Evolutionary conservation across 1,140 invertebrate species (phyloP).

Genomic region (Cydia pomonella): DNA sequence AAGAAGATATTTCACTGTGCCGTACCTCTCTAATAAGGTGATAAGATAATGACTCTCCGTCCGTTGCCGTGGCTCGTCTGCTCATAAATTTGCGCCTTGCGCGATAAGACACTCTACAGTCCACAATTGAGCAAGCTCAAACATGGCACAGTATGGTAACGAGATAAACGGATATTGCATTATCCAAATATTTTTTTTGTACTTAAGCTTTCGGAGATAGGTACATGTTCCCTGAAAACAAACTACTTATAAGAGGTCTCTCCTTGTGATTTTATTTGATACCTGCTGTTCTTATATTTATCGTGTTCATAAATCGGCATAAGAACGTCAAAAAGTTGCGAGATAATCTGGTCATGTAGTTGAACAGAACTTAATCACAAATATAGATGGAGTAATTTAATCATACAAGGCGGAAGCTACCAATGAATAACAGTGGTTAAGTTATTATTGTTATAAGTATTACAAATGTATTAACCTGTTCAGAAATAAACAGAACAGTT

Average conservation of each 20-base stretch:
- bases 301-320: too few relatives aligned
- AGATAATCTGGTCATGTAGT: too few relatives aligned
- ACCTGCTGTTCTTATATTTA: too few relatives aligned
- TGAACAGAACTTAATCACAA: too few relatives aligned
- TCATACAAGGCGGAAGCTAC: neutral
- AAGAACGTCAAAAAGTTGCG: too few relatives aligned
- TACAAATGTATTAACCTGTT: neutral
- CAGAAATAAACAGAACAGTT: neutral
- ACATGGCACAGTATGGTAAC: neutral
- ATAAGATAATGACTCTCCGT: neutral
- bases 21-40: neutral
- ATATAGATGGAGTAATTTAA: too few relatives aligned
- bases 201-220: too few relatives aligned
- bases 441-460: neutral
- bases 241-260: too few relatives aligned
- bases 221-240: too few relatives aligned
- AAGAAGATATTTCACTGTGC: neutral
- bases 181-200: too few relatives aligned
- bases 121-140: neutral
- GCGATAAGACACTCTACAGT: neutral
- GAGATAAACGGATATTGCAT: too few relatives aligned
- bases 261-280: too few relatives aligned
- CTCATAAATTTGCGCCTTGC: neutral
- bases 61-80: neutral
- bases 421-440: conserved; percentile 1